Base-by-base conservation (phyloP, 1,140 invertebrate species). In the Theocolax elegans region DNA sequence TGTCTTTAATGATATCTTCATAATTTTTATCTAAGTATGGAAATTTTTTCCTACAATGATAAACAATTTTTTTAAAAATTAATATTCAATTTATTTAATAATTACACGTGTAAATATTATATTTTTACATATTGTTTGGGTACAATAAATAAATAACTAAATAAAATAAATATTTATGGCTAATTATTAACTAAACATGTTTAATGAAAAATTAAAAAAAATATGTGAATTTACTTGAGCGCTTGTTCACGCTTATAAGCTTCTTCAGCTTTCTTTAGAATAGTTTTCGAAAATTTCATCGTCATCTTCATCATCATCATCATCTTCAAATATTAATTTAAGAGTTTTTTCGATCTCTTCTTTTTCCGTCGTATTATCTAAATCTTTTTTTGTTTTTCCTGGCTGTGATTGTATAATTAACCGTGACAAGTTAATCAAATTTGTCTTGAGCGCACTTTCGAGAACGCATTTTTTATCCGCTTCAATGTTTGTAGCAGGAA, bases 1-100 rank as follows among this genome's bases (percentile, higher is more conserved):
- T 15, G 51, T 8, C 3, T 35, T 69, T 35, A 27, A 62, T 42
- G 13, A 15, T 19, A 25, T 65, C 35, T 7, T 17, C n/a, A n/a
- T n/a, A n/a, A n/a, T n/a, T n/a, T n/a, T n/a, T n/a, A n/a, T n/a
- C n/a, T n/a, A n/a, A n/a, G n/a, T n/a, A 21, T 7, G 66, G 67
- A 46, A 62, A 13, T 62, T 62, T 62, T 69, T 62, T 62, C 38
- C 67, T 69, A n/a, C 29, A 62, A 46, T 21, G 62, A 69, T 8
- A 27, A 21, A 19, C 23, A 31, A 19, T 59, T 51, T 40, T 49
- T 23, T 64, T 64, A 51, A 64, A 66, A 56, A 66, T 19, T 44
- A 64, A 64, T 51, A 23, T 51, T n/a, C 19, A 35, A 42, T 58
- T 51, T 62, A 27, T n/a, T n/a, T n/a, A n/a, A n/a, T n/a, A n/a